Percentiles rank a stretch among this genome's conserved stretches.
Conservation (phyloP, 1,140 invertebrate species). For the Cherax destructor region DNA sequence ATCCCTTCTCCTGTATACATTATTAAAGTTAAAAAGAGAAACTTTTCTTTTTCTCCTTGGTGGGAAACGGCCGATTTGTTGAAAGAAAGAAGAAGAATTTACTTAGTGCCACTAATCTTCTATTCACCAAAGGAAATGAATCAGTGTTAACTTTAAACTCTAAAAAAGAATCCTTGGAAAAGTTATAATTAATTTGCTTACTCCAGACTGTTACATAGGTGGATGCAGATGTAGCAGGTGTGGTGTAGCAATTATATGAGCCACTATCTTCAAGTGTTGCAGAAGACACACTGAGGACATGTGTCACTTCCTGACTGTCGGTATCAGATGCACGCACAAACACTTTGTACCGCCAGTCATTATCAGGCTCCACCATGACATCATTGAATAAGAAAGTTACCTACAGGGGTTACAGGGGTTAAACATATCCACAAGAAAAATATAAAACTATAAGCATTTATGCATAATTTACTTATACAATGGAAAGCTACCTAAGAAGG, state of each 20-base stretch:
- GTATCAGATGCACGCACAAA: background rate
- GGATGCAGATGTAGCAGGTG: background rate
- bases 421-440: background rate
- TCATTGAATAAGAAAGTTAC: conserved; percentile 58
- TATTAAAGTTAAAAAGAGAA: no score
- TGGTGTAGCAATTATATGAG: conserved; percentile 46
- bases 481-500: no score
- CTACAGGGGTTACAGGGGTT: background rate
- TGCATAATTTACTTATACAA: background rate
- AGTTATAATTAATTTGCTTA: background rate
- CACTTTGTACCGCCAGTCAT: conserved; percentile 42
- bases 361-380: conserved; percentile 2
- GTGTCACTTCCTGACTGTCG: background rate
- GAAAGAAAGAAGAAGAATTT: no score
- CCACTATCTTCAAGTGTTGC: conserved; percentile 18
- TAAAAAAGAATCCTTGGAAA: no score
- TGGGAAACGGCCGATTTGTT: no score
- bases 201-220: conserved; percentile 29
- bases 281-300: conserved; percentile 24
- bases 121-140: no score
- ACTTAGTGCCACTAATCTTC: no score
- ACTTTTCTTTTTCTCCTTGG: no score
- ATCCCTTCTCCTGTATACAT: no score
- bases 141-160: no score
- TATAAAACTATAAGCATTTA: background rate